Percentiles rank a stretch among this genome's conserved stretches.
Conservation (phyloP, 1,140 invertebrate species). For the Leptinotarsa texana region DNA sequence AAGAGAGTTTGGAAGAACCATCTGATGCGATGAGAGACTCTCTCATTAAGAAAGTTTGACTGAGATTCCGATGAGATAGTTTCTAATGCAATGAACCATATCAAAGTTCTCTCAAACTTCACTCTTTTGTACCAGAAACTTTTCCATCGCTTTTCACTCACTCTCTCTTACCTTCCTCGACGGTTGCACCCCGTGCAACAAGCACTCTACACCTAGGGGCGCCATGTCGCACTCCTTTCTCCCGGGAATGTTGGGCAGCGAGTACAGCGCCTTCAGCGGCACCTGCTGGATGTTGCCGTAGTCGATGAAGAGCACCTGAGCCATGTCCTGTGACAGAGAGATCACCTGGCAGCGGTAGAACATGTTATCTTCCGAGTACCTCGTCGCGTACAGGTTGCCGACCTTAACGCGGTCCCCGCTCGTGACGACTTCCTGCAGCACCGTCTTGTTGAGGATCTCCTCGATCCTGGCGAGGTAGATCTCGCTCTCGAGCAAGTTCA, state of each 20-base stretch:
- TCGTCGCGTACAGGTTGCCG: slow-evolving; percentile 53
- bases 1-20: too few relatives aligned
- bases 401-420: slow-evolving; percentile 24
- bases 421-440: slow-evolving; percentile 31
- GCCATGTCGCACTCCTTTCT: slow-evolving; percentile 39
- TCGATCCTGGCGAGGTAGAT: slow-evolving; percentile 45
- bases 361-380: slow-evolving; percentile 46
- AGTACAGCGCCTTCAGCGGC: slow-evolving; percentile 46
- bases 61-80: too few relatives aligned
- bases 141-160: background rate
- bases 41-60: too few relatives aligned
- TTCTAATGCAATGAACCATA: too few relatives aligned
- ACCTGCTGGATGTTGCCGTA: slow-evolving; percentile 68
- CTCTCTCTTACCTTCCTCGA: slow-evolving; percentile 55
- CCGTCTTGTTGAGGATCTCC: slow-evolving; percentile 39
- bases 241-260: slow-evolving; percentile 44
- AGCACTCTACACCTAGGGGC: slow-evolving; percentile 73
- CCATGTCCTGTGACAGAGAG: slow-evolving; percentile 30
- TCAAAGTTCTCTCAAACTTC: too few relatives aligned
- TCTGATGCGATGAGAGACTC: too few relatives aligned
- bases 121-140: too few relatives aligned
- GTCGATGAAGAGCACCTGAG: slow-evolving; percentile 69
- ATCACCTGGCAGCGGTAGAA: slow-evolving; percentile 56
- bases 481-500: slow-evolving; percentile 55
- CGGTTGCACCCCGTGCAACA: slow-evolving; percentile 69